Conservation (phyloP, 2,113 vertebrate species). For the Hippocampus guttulatus region DNA sequence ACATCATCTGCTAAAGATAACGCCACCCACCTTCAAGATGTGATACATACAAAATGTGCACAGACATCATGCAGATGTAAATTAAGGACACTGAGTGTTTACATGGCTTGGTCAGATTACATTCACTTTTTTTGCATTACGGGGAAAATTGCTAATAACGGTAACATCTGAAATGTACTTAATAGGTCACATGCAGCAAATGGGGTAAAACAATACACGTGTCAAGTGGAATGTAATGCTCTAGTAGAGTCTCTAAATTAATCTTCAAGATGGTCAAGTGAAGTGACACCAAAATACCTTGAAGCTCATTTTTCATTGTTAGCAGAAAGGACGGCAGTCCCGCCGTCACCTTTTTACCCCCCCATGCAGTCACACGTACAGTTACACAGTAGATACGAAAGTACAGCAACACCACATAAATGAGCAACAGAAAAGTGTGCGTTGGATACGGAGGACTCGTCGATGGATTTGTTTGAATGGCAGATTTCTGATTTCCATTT, state of each 20-base stretch:
- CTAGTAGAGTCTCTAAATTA: constrained; percentile 12
- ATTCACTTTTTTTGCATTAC: constrained; percentile 60
- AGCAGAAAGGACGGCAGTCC: constrained; percentile 13
- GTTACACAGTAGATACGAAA: constrained; percentile 25
- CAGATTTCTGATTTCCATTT: constrained; percentile 3
- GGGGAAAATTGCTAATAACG: constrained; percentile 16
- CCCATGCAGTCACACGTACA: constrained; percentile 45
- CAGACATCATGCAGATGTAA: constrained; percentile 40
- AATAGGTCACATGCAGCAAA: constrained; percentile 11
- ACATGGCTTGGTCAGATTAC: constrained; percentile 66
- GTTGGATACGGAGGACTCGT: neutral
- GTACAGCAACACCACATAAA: constrained; percentile 26
- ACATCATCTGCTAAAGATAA: neutral
- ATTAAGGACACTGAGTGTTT: constrained; percentile 56
- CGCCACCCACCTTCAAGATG: neutral
- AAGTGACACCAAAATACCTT: neutral
- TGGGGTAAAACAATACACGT: neutral
- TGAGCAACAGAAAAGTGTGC: constrained; percentile 26
- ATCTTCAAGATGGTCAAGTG: neutral
- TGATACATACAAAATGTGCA: constrained; percentile 24
- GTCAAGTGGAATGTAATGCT: constrained; percentile 13
- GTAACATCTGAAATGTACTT: constrained; percentile 2
- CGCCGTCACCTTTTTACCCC: constrained; percentile 36
- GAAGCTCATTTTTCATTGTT: neutral
- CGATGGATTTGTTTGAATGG: constrained; percentile 12